Evolutionary conservation across 2,888 invertebrate species (phyloP), one percentile per base, ranked within the genome.

Genomic region (Dascillus cervinus): DNA sequence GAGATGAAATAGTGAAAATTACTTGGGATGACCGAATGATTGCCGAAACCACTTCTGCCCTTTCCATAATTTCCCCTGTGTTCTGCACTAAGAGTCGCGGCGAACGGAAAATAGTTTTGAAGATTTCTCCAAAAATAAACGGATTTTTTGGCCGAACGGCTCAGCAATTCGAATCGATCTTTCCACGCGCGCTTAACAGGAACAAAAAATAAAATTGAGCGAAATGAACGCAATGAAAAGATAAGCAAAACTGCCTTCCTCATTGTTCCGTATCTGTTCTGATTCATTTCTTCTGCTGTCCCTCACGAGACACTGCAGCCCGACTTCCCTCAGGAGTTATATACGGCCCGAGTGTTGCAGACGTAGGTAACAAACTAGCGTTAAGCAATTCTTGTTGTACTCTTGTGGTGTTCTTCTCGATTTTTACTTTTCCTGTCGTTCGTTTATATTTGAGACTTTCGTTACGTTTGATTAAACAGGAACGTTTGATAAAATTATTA

Each of bases 331-430:
- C 30, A 32, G 45, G 50, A 49, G 45, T 50, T 50, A 51, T 49
- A 46, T 45, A 49, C 43, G 43, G 33, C 27, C 32, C 23, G 32
- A 32, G 41, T 33, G 39, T 38, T 39, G 30, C 32, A 37, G 37
- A 37, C 40, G 40, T 32, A 35, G 38, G 47, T 44, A 47, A 50
- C 51, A 49, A 49, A 49, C 47, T 46, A 44, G 39, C 41, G 43
- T 40, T 52, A 49, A 50, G 45, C 48, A 46, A 46, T 50, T 48
- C 48, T 49, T 48, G 44, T 46, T 44, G 44, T 44, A 44, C 49
- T 49, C 46, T 40, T 35, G 46, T 44, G 47, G 46, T 40, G 32
- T 19, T 15, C 32, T 21, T 29, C 19, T 25, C 17, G 17, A 6
- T 8, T 8, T 17, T 27, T 15, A 6, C 12, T 26, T 13, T 14